Base-by-base conservation (phyloP, 2,888 invertebrate genomes). In the Protula sp. region DNA sequence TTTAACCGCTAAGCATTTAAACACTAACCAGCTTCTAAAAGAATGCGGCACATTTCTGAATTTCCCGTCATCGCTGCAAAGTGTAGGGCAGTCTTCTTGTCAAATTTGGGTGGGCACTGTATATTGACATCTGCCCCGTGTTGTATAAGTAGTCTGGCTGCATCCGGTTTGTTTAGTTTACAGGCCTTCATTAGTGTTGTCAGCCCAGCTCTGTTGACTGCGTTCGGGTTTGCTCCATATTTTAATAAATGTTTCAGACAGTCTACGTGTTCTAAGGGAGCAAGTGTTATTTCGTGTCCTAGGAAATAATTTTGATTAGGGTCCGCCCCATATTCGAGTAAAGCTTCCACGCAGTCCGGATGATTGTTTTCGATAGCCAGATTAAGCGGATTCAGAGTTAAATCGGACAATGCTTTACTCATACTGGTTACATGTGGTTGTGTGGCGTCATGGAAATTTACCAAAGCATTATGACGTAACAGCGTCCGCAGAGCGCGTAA, bases 161-260 rank as follows among this genome's bases (percentile, higher is more conserved):
- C 74, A 2, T 70, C 69, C 28, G 73, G 62, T 48, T 73, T 68
- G 53, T 73, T 68, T 48, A 68, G 80, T 74, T 79, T 89, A 22
- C 91, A 90, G 4, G 92, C 92, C 78, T 91, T 91, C 94, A 94
- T 94, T 27, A 94, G 82, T 0, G 93, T 92, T 0, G 92, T 92
- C 22, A 94, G 83, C 0, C 94, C 94, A 61, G 91, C 88, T 38
- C 94, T 84, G 75, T 92, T 92, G 58, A 90, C 84, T 28, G 90
- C 89, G 80, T 94, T 91, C 48, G 94, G 90, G 77, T 91, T 87
- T 1, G 94, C 94, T 1, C 93, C 94, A 75, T 90, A 90, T 24
- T 87, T 87, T 59, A 94, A 84, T 30, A 64, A 27, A 31, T 57
- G 83, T 75, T 91, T 88, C 78, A 94, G 78, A 74, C 90, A 92